Percentiles rank a stretch among this genome's conserved stretches.
These are phyloP conservation scores for Paralichthys olivaceus DNA, from an alignment of 2,113 vertebrate species.

Conservation along the genomic window DNA sequence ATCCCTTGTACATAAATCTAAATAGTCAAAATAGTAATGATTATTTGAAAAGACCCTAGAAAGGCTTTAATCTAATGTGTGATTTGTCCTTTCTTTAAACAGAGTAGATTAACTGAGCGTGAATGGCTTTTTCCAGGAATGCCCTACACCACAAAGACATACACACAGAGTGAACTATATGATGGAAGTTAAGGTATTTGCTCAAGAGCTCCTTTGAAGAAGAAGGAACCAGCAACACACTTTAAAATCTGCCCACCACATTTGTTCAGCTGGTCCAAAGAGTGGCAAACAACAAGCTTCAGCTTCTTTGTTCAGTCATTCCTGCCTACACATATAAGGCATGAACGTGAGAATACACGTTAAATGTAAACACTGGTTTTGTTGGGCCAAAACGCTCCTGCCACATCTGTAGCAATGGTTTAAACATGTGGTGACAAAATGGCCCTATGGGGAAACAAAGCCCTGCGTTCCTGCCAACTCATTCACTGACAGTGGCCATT, in stretches of 20 bases:
- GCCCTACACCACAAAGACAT: constrained; percentile 8
- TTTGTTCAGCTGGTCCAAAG: not conserved
- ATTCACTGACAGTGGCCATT: constrained; percentile 33
- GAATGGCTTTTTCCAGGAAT: constrained; percentile 38
- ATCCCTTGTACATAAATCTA: not conserved
- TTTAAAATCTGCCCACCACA: not conserved
- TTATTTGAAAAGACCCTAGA: constrained; percentile 26
- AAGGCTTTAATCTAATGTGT: not conserved
- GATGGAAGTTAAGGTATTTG: not conserved
- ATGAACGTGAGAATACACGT: constrained; percentile 14
- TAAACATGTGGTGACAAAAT: constrained; percentile 65
- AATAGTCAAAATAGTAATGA: constrained; percentile 9
- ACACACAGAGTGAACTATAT: constrained; percentile 14
- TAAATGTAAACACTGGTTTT: constrained; percentile 39
- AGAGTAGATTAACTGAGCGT: constrained; percentile 9
- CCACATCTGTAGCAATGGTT: constrained; percentile 52
- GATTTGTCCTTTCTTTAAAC: constrained; percentile 10
- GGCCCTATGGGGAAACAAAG: constrained; percentile 25
- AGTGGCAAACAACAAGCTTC: not conserved
- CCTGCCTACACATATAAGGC: constrained; percentile 2
- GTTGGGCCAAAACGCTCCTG: constrained; percentile 15
- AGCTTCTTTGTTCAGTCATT: not conserved
- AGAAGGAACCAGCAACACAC: not conserved
- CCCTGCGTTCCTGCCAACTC: constrained; percentile 33
- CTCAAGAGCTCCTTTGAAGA: not conserved